phyloP scores from a whole-genome alignment of 2,797 vertebrate species.

The Capromys pilorides region DNA sequence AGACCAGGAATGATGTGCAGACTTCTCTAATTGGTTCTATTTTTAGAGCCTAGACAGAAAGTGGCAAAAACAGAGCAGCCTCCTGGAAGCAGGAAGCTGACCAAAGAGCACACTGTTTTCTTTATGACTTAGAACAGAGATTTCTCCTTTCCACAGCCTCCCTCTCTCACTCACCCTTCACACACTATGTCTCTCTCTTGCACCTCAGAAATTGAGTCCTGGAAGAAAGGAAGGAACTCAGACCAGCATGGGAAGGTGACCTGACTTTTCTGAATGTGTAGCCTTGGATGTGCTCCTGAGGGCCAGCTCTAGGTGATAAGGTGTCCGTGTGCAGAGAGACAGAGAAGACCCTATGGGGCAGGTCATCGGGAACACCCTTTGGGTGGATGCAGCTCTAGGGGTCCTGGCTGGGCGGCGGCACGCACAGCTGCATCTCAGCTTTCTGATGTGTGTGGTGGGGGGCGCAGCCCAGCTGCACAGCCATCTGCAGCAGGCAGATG shows the following conservation, averaged over 20 bases:
- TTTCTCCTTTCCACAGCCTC: not conserved
- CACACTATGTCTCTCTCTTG: fast-evolving
- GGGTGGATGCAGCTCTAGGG: not conserved
- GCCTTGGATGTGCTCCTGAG: not conserved
- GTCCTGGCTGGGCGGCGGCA: not conserved
- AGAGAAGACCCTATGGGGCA: not conserved
- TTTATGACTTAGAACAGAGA: not conserved
- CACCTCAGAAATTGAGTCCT: not conserved
- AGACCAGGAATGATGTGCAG: constrained; percentile 55
- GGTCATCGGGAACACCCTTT: not conserved
- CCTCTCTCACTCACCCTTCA: not conserved
- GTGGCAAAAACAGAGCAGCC: not conserved
- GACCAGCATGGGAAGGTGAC: not conserved
- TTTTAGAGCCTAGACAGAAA: constrained; percentile 68
- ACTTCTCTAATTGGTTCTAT: constrained; percentile 70
- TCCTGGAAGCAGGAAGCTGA: not conserved
- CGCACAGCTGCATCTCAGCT: not conserved
- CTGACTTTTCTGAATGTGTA: not conserved
- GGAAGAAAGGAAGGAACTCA: not conserved
- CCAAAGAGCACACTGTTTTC: not conserved
- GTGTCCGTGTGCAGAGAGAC: not conserved
- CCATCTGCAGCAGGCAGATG: not conserved
- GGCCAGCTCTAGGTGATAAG: not conserved
- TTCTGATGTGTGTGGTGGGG: not conserved
- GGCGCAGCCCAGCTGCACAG: not conserved